phyloP scores from a whole-genome alignment of 1,140 invertebrate species.

The Lepidurus couesii region DNA sequence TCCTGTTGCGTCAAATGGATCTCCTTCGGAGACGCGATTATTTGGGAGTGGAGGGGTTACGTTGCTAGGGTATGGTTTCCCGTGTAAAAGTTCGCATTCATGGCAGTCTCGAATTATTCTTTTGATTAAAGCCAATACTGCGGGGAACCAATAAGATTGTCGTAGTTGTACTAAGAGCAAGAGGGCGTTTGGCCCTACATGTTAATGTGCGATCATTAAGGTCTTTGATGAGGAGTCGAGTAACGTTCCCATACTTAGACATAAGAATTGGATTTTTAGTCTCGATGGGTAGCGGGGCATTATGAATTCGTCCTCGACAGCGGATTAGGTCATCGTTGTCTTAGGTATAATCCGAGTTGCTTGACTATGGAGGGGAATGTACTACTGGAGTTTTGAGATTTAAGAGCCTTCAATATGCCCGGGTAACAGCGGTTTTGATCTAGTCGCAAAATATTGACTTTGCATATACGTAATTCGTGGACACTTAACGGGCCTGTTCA shows the following conservation, averaged over 20 bases:
- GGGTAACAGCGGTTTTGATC: neutral
- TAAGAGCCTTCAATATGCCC: neutral
- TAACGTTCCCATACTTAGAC: neutral
- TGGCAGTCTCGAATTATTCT: neutral
- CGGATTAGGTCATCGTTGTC: neutral
- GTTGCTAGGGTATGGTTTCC: neutral
- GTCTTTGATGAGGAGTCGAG: neutral
- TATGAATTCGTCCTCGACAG: neutral
- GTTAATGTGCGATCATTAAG: neutral
- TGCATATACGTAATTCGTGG: neutral
- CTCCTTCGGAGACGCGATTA: neutral
- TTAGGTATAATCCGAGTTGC: neutral
- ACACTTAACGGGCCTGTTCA: neutral
- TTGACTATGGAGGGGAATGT: neutral
- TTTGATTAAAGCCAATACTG: neutral
- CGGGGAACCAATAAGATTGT: neutral
- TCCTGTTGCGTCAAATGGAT: neutral
- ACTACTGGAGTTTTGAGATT: neutral
- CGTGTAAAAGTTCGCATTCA: neutral
- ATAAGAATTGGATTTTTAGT: neutral
- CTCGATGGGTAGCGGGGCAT: neutral
- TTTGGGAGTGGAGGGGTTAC: neutral
- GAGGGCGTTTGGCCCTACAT: neutral
- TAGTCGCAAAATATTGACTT: neutral
- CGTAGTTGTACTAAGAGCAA: neutral